A percentile compares a stretch with the other conserved stretches of the same genome.
Conservation (phyloP, 2,888 invertebrate species). For the Crepidodera aurea region DNA sequence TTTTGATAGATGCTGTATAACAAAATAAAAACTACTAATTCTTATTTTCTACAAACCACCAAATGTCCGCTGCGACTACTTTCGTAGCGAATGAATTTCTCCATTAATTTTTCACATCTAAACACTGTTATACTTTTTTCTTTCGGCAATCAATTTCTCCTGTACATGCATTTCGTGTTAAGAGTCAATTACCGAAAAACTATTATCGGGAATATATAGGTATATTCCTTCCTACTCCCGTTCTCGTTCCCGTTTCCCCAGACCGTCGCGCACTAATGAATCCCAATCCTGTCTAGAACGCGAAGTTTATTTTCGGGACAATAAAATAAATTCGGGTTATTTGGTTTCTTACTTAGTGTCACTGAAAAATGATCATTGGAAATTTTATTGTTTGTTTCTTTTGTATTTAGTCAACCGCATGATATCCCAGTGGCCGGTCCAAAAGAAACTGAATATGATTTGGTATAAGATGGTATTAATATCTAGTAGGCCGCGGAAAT, state of each 20-base stretch:
- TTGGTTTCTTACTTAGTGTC: conserved; percentile 4
- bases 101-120: background rate
- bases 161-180: conserved; percentile 22
- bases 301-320: conserved; percentile 5
- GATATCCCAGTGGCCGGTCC: too few species aligned
- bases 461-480: too few species aligned
- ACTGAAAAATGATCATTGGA: background rate
- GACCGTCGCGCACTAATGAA: conserved; percentile 6
- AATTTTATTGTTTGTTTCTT: too few species aligned
- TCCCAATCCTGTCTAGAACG: conserved; percentile 2
- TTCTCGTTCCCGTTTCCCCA: conserved; percentile 9
- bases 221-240: conserved; percentile 12
- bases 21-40: too few species aligned
- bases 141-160: conserved; percentile 1
- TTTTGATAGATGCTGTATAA: too few species aligned
- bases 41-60: too few species aligned
- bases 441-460: too few species aligned
- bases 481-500: too few species aligned
- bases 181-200: conserved; percentile 24
- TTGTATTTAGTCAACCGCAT: too few species aligned
- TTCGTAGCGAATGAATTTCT: background rate
- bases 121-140: conserved; percentile 7
- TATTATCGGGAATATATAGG: conserved; percentile 24
- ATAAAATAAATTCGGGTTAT: conserved; percentile 14
- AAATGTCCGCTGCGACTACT: too few species aligned